Evolutionary conservation across 2,888 invertebrate genomes (phyloP).

Genomic region (Dinocampus coccinellae): DNA sequence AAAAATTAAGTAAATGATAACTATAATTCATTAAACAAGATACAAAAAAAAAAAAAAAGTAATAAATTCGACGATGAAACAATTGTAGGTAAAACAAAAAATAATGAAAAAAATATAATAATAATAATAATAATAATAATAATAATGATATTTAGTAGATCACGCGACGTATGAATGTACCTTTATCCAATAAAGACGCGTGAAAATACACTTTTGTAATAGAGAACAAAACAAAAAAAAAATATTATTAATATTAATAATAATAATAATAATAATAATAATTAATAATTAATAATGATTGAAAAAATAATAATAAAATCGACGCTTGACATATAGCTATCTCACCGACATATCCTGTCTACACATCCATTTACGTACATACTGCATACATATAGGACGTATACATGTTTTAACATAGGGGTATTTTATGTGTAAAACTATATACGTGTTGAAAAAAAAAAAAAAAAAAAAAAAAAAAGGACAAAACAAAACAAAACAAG

Average conservation of each 20-base stretch:
- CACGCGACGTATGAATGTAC: constrained; percentile 35
- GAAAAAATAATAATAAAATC: constrained; percentile 44
- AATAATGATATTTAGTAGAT: constrained; percentile 22
- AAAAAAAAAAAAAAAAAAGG: constrained; percentile 33
- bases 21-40: background rate
- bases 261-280: constrained; percentile 30
- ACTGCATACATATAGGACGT: constrained; percentile 63
- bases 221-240: constrained; percentile 47
- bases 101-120: constrained; percentile 13
- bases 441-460: constrained; percentile 55
- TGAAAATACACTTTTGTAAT: constrained; percentile 57
- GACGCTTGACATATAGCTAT: constrained; percentile 63
- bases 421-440: constrained; percentile 65
- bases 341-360: constrained; percentile 69
- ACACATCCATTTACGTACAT: constrained; percentile 65
- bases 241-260: constrained; percentile 28
- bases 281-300: constrained; percentile 31
- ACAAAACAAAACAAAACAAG: constrained; percentile 54
- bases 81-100: constrained; percentile 37
- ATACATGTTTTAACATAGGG: constrained; percentile 60
- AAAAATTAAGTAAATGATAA: constrained; percentile 17
- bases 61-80: constrained; percentile 40
- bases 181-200: constrained; percentile 38
- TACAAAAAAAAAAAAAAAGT: constrained; percentile 21
- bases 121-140: too few relatives aligned